phyloP scores from a whole-genome alignment of 2,113 vertebrate species.

The Ameiurus melas region DNA sequence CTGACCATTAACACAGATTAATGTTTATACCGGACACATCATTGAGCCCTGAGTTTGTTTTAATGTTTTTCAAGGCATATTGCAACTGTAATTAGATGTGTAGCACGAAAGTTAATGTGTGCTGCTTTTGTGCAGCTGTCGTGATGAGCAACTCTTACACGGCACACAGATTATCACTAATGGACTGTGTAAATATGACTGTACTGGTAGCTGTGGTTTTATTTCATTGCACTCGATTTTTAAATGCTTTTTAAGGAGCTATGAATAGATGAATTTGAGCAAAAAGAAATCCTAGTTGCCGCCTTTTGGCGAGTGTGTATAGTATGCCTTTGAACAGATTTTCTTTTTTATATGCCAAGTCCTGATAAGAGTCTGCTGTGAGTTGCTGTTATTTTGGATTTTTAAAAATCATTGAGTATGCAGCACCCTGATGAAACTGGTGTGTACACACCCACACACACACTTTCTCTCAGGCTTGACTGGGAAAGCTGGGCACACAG shows the following conservation, averaged over 20 bases:
- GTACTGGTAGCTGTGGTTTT: background rate
- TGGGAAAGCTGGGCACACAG: constrained; percentile 30
- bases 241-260: background rate
- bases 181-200: background rate
- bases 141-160: background rate
- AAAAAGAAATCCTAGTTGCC: background rate
- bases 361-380: background rate
- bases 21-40: background rate
- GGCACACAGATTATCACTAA: background rate
- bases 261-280: background rate
- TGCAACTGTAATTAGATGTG: background rate
- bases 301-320: background rate
- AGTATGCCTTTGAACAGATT: background rate
- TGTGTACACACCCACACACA: background rate
- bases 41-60: background rate
- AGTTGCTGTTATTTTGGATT: background rate
- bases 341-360: background rate
- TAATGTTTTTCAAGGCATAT: background rate
- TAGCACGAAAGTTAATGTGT: background rate
- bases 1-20: background rate
- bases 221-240: background rate
- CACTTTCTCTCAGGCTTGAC: background rate
- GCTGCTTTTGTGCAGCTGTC: background rate
- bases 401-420: background rate
- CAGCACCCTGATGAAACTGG: background rate